Percentiles rank a stretch among this genome's conserved stretches.
Evolutionary conservation across 1,140 invertebrate species (phyloP).

Genomic region (Chironomus tepperi): DNA sequence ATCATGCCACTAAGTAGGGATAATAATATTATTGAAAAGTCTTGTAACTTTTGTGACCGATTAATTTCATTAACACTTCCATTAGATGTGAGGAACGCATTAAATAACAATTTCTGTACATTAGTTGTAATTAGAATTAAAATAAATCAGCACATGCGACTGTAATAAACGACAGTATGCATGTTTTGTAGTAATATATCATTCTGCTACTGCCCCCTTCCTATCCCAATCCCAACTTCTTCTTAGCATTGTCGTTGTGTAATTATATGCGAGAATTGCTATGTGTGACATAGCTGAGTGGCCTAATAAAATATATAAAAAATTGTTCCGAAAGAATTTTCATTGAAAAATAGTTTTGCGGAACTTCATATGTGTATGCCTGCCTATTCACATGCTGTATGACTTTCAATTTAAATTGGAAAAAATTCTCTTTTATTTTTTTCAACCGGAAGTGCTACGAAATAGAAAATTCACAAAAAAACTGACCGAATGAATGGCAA

Average conservation of each 20-base stretch:
- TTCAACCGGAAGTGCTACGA: background rate
- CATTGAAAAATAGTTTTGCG: background rate
- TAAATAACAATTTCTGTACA: background rate
- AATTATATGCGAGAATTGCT: background rate
- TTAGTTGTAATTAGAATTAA: background rate
- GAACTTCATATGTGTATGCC: background rate
- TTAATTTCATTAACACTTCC: conserved; percentile 10
- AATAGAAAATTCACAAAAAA: conserved; percentile 1
- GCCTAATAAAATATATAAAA: background rate
- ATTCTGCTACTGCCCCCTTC: background rate
- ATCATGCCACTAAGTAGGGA: too few relatives aligned
- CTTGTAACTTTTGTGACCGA: background rate
- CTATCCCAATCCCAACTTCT: background rate
- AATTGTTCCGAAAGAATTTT: background rate
- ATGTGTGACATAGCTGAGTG: conserved; percentile 12
- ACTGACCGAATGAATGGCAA: background rate
- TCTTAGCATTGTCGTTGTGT: background rate
- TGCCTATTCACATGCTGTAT: background rate
- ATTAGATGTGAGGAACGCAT: background rate
- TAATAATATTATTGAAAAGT: too few relatives aligned
- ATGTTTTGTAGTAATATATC: background rate
- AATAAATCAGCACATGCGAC: conserved; percentile 7
- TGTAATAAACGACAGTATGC: background rate
- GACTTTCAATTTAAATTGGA: background rate
- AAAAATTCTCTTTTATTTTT: background rate